These are phyloP conservation scores for Rhinogobius similis DNA, from an alignment of 2,113 vertebrate genomes.

Conservation along the genomic window DNA sequence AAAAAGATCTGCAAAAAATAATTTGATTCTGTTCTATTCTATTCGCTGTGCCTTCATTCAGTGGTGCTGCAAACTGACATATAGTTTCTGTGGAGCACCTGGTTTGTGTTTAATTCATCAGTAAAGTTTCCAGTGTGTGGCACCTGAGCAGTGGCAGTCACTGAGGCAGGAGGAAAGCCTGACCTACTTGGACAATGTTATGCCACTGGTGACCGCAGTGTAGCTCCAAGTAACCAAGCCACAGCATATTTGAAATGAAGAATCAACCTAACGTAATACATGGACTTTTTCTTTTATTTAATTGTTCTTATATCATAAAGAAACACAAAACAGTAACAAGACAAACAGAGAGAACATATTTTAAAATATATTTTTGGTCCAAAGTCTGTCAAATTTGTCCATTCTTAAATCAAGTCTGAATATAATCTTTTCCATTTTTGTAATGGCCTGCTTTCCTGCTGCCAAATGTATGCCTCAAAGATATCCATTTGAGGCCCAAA, in stretches of 20 bases:
- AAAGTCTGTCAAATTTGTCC: no score
- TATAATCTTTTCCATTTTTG: no score
- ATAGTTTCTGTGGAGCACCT: background rate
- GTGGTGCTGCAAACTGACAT: background rate
- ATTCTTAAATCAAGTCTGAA: no score
- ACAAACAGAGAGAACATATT: no score
- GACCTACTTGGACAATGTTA: conserved; percentile 1
- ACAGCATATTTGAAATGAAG: background rate
- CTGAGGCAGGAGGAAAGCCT: conserved; percentile 4
- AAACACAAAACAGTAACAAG: no score
- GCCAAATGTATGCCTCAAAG: no score
- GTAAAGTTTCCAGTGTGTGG: background rate
- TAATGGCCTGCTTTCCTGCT: no score
- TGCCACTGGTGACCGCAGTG: background rate
- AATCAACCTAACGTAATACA: background rate
- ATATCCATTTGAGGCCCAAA: no score
- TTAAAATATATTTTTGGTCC: no score
- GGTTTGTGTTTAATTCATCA: conserved; percentile 8
- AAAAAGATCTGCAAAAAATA: background rate
- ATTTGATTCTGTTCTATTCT: background rate
- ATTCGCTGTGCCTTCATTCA: background rate
- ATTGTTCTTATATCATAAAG: no score
- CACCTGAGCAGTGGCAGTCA: background rate
- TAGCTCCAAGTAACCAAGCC: background rate
- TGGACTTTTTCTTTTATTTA: no score